A percentile compares a stretch with the other conserved stretches of the same genome.
phyloP scores from a whole-genome alignment of 2,888 invertebrate species.

The Deilephila elpenor region DNA sequence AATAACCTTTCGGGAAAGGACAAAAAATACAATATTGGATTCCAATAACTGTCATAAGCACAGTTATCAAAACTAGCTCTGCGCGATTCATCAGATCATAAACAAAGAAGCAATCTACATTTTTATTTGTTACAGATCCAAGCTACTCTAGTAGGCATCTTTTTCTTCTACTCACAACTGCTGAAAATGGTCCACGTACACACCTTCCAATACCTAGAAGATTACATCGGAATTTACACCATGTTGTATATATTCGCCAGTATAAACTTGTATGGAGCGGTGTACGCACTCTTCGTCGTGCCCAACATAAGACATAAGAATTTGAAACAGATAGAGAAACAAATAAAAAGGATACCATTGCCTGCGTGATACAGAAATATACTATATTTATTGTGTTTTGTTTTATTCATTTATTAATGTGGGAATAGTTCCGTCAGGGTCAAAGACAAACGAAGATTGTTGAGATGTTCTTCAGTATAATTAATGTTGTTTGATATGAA shows the following conservation, averaged over 20 bases:
- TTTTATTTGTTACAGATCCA: constrained; percentile 76
- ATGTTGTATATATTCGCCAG: constrained; percentile 68
- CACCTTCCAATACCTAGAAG: constrained; percentile 65
- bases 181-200: constrained; percentile 65
- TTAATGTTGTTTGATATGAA: too few species aligned
- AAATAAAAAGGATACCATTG: constrained; percentile 65
- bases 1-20: too few species aligned
- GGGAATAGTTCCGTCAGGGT: too few species aligned
- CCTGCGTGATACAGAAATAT: constrained; percentile 50
- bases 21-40: too few species aligned
- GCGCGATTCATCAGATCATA: not conserved
- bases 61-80: too few species aligned
- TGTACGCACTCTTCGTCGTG: constrained; percentile 64
- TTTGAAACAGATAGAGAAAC: constrained; percentile 66
- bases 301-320: constrained; percentile 61
- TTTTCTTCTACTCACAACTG: constrained; percentile 64
- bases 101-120: too few species aligned
- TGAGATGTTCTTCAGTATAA: too few species aligned
- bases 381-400: constrained; percentile 11
- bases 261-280: constrained; percentile 67
- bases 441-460: too few species aligned
- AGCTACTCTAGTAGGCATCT: constrained; percentile 56
- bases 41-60: too few species aligned
- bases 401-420: not conserved
- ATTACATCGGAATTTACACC: constrained; percentile 66